Conservation (phyloP, 2,797 vertebrate genomes). For the Harpagifer antarcticus region DNA sequence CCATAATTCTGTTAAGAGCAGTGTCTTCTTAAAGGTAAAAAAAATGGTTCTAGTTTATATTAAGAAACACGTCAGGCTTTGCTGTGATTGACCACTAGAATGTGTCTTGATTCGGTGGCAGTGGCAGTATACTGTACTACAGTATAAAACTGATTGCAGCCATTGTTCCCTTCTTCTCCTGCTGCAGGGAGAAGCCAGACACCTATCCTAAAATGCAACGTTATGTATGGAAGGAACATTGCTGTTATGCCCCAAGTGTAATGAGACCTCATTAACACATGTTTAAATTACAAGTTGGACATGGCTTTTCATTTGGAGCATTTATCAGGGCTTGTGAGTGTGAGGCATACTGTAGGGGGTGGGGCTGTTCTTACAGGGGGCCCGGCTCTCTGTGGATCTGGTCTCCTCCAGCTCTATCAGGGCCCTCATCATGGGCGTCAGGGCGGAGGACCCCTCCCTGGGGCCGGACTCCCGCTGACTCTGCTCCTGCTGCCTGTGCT, state of each 20-base stretch:
- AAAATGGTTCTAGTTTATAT: not conserved
- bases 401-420: constrained; percentile 92
- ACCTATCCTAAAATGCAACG: too few species aligned
- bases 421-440: constrained; percentile 91
- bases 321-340: not conserved
- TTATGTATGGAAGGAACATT: not conserved
- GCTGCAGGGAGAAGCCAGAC: not conserved
- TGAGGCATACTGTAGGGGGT: constrained; percentile 45
- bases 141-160: constrained; percentile 1
- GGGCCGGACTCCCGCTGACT: constrained; percentile 59
- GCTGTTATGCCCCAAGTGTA: not conserved
- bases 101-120: not conserved
- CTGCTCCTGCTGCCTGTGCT: constrained; percentile 52
- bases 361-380: constrained; percentile 82
- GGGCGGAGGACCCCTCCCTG: constrained; percentile 73
- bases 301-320: not conserved
- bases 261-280: not conserved
- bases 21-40: not conserved
- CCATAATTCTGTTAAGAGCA: not conserved
- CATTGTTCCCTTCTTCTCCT: not conserved
- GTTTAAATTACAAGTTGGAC: too few species aligned
- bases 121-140: too few species aligned
- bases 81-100: not conserved
- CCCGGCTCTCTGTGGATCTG: constrained; percentile 88
- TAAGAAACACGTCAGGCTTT: not conserved